These are phyloP conservation scores for Notolabrus celidotus DNA, from an alignment of 2,797 vertebrate genomes.

Conservation along the genomic window DNA sequence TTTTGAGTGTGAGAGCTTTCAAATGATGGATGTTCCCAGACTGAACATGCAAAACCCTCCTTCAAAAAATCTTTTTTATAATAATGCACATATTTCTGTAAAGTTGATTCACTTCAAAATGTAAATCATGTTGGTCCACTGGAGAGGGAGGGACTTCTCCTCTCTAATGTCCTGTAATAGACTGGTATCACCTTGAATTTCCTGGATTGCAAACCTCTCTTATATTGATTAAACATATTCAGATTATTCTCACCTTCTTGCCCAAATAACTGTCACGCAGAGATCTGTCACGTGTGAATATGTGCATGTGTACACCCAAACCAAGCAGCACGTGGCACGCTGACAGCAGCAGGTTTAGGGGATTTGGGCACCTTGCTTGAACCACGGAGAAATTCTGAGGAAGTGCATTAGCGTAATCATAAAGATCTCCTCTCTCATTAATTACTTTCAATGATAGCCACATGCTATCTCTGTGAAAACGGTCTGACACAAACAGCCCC, in stretches of 20 bases:
- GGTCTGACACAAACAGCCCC: constrained; percentile 20
- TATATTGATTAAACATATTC: too few relatives aligned
- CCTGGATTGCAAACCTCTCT: too few relatives aligned
- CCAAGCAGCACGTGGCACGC: constrained; percentile 14
- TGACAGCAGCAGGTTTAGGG: constrained; percentile 30
- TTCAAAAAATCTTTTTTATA: neutral
- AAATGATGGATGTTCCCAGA: neutral
- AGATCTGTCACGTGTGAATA: neutral
- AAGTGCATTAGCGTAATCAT: constrained; percentile 8
- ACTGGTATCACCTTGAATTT: too few relatives aligned
- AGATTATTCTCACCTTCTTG: too few relatives aligned
- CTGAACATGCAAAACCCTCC: neutral
- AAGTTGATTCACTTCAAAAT: too few relatives aligned
- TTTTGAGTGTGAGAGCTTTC: neutral
- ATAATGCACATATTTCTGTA: too few relatives aligned
- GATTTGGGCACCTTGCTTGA: constrained; percentile 30
- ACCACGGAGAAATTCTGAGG: neutral
- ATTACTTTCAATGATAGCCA: constrained; percentile 20
- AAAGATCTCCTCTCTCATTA: constrained; percentile 12
- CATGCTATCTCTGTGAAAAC: constrained; percentile 33
- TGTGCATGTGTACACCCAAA: neutral
- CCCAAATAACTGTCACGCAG: neutral
- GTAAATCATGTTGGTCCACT: too few relatives aligned
- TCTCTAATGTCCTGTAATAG: too few relatives aligned
- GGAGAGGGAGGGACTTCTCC: too few relatives aligned